Base-by-base conservation (phyloP, 2,888 invertebrate species). In the Neocrepidodera transversa region DNA sequence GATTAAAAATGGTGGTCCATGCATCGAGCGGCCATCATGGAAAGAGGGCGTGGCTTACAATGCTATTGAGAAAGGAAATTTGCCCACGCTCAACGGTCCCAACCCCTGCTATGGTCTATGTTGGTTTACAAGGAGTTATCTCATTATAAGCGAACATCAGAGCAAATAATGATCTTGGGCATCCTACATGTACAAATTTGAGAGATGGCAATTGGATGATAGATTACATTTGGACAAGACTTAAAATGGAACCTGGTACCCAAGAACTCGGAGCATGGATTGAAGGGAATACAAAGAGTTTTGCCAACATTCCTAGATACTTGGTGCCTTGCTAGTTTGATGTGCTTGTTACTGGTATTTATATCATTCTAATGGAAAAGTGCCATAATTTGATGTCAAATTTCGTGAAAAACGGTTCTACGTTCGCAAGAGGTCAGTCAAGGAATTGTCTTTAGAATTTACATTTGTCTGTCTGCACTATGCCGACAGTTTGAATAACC, bases 141-240 rank as follows among this genome's bases (percentile, higher is more conserved):
- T 90, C 92, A 1, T 76, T 92, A 13, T 77, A 96, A 62, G 84
- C 86, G 32, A 86, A 87, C 50, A 89, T 96, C 59, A 85, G 92
- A 38, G 85, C 88, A 1, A 85, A 83, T 65, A 95, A 97, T 80
- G 96, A 97, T 80, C 84, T 98, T 49, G 98, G 97, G 0, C 98
- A 99, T 84, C 92, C 98, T 11, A 78, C 99, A 72, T 98, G 98
- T 82, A 86, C 81, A 66, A 98, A 99, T 82, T 83, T 99, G 67
- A 85, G 99, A 64, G 87, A 91, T 67, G 99, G 99, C 58, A 88
- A 95, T 81, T 99, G 99, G 99, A 86, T 98, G 81, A 86, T 90
- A 69, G 91, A 94, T 74, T 96, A 95, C 79, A 83, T 87, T 63
- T 87, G 87, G 79, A 84, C 86, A 66, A 87, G 97, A 26, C 82